phyloP scores from a whole-genome alignment of 2,888 invertebrate species.

The Rhogogaster chlorosoma region DNA sequence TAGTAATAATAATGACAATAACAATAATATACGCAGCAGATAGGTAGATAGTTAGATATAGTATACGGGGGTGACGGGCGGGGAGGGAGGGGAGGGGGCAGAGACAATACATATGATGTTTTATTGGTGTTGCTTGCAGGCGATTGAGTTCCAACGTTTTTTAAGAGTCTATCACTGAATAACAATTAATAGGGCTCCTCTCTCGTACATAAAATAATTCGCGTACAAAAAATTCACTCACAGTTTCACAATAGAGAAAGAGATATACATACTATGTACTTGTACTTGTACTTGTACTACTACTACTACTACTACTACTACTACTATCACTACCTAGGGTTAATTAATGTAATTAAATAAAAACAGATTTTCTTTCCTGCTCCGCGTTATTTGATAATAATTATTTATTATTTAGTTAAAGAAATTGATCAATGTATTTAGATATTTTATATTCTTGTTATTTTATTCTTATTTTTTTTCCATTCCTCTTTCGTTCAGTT shows the following conservation, averaged over 20 bases:
- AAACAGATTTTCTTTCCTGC: constrained; percentile 18
- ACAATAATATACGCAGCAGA: constrained; percentile 23
- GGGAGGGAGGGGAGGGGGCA: background rate
- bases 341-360: background rate
- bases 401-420: background rate
- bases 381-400: constrained; percentile 1
- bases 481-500: background rate
- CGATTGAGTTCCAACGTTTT: constrained; percentile 32
- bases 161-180: constrained; percentile 36
- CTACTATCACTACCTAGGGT: background rate
- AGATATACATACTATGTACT: background rate
- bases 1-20: background rate
- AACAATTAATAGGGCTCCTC: background rate
- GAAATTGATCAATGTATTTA: background rate
- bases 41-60: constrained; percentile 30
- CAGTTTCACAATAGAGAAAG: constrained; percentile 22
- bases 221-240: constrained; percentile 24
- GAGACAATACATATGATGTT: background rate
- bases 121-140: background rate
- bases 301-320: background rate
- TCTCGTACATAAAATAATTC: background rate
- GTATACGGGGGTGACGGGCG: background rate
- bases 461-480: constrained; percentile 48
- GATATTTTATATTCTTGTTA: background rate
- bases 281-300: too few species aligned